Percentiles rank a stretch among this genome's conserved stretches.
Evolutionary conservation across 2,888 invertebrate species (phyloP).

Genomic region (Zootermopsis nevadensis): DNA sequence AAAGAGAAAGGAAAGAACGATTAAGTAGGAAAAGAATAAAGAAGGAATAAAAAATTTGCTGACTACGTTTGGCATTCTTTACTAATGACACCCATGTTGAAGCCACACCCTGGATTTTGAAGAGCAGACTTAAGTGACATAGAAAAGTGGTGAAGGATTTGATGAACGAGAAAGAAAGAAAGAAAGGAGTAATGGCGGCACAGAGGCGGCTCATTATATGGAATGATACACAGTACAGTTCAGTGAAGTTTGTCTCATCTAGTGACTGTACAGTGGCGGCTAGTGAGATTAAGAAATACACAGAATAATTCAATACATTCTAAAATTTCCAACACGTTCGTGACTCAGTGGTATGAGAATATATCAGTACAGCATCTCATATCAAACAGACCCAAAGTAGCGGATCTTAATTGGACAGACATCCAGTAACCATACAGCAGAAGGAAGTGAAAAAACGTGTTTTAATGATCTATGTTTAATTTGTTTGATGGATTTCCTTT

Average conservation of each 20-base stretch:
- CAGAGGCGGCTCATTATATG: neutral
- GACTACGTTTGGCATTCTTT: neutral
- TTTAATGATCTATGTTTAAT: too few relatives aligned
- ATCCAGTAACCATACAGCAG: neutral
- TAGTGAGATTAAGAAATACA: too few relatives aligned
- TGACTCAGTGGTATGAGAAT: too few relatives aligned
- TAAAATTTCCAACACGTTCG: too few relatives aligned
- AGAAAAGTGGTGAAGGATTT: neutral
- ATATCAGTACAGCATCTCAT: too few relatives aligned
- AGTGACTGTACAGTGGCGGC: too few relatives aligned
- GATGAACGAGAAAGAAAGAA: neutral
- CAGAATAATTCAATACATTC: too few relatives aligned
- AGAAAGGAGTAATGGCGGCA: neutral
- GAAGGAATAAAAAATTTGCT: conserved; percentile 5
- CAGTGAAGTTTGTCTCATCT: too few relatives aligned
- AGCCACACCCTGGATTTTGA: neutral
- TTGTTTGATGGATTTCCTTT: conserved; percentile 10
- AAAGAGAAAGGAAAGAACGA: conserved; percentile 20
- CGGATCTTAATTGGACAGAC: too few relatives aligned
- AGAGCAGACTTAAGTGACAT: neutral
- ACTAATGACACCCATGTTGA: conserved; percentile 10
- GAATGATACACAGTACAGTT: too few relatives aligned
- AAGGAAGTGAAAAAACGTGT: too few relatives aligned
- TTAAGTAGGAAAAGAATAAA: neutral
- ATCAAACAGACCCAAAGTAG: too few relatives aligned